Evolutionary conservation across 2,888 invertebrate species (phyloP), one percentile per base, ranked within the genome.

Genomic region (Anthrax anthrax): DNA sequence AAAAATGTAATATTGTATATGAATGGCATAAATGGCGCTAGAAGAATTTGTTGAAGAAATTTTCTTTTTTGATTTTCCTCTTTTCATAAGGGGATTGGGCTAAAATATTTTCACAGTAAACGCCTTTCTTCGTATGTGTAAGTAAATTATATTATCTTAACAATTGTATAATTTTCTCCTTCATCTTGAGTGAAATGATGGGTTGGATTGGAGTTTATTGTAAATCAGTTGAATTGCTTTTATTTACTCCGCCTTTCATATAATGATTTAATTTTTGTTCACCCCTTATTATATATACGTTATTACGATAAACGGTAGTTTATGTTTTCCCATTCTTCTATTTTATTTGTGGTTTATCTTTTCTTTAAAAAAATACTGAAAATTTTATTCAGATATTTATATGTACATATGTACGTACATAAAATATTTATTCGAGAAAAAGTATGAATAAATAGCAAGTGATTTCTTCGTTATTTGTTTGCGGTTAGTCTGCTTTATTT

Each of bases 191-290:
- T 32, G 12, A 32, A 12, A 32, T 32, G 8, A 32, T 32, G 37
- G 44, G 19, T 27, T n/a, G 36, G 36, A 37, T 32, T 23, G 23
- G 23, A 23, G 8, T 23, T 14, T 36, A 16, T 16, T 14, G 8
- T 14, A 18, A 6, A 14, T 3, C 13, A 2, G 19, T 19, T 5
- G 6, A 13, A 5, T 16, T 37, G 39, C 18, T 19, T 39, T 18
- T 41, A 6, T 23, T n/a, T 34, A 45, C 43, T 48, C 36, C 48
- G 51, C 48, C 49, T 51, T 49, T 51, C 51, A 39, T 47, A 47
- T 66, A 65, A 65, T 65, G 64, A 65, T 66, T 65, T 65, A 66
- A 65, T 23, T 23, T 4, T 23, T 23, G 4, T 23, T 4, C 23
- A 23, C 23, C 23, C 23, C 23, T 23, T 6, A 23, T 23, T 32